phyloP scores from a whole-genome alignment of 1,140 invertebrate species.

The Leptoteleia sp. region DNA sequence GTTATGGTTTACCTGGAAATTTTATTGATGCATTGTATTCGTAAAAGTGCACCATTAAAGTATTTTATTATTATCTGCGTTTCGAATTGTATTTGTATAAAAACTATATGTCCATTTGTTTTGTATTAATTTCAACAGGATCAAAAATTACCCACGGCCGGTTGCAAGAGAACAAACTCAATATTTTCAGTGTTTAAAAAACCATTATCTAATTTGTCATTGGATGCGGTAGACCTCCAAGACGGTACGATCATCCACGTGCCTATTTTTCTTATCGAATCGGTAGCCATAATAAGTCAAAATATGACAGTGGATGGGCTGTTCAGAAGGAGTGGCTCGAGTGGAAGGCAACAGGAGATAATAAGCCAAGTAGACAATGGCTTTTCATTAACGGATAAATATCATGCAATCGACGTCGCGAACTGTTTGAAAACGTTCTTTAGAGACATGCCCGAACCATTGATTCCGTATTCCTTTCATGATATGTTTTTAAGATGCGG shows the following conservation, averaged over 20 bases:
- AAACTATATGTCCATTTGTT: too few relatives aligned
- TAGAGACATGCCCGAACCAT: slow-evolving; percentile 89
- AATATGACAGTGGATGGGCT: slow-evolving; percentile 89
- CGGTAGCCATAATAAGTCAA: slow-evolving; percentile 85
- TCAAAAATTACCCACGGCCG: too few relatives aligned
- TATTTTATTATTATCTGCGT: too few relatives aligned
- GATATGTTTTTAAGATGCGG: slow-evolving; percentile 88
- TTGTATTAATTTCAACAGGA: too few relatives aligned
- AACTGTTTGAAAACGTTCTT: slow-evolving; percentile 92
- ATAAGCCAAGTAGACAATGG: slow-evolving; percentile 86
- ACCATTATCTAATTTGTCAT: slow-evolving; percentile 82
- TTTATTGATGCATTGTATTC: too few relatives aligned
- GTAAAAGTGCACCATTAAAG: too few relatives aligned
- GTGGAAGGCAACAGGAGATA: slow-evolving; percentile 89
- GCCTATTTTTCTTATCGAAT: slow-evolving; percentile 88
- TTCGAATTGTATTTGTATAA: too few relatives aligned
- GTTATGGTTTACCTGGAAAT: too few relatives aligned
- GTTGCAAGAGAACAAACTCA: too few relatives aligned
- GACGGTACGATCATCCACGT: slow-evolving; percentile 84
- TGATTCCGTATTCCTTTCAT: slow-evolving; percentile 87
- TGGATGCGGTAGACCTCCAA: slow-evolving; percentile 83
- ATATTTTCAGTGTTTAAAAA: too few relatives aligned
- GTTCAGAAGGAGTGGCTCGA: slow-evolving; percentile 92
- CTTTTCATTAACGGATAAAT: slow-evolving; percentile 83
- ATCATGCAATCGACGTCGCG: slow-evolving; percentile 90